Evolutionary conservation across 2,888 invertebrate genomes (phyloP).

Genomic region (Deilephila elpenor): DNA sequence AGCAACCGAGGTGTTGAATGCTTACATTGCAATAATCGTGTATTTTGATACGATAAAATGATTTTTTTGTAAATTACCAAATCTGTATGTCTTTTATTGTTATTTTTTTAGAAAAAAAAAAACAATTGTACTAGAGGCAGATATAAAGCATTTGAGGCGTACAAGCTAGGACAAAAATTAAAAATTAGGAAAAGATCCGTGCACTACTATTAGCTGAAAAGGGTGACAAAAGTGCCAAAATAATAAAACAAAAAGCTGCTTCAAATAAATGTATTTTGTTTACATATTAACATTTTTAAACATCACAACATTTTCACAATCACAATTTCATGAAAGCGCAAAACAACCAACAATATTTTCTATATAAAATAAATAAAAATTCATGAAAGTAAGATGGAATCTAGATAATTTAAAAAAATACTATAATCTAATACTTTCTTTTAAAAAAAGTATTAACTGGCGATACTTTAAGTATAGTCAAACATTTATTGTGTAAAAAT

Average conservation of each 20-base stretch:
- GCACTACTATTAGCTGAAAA: slow-evolving; percentile 32
- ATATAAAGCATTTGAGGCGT: slow-evolving; percentile 29
- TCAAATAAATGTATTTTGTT: slow-evolving; percentile 74
- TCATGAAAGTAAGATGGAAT: not conserved
- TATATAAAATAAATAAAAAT: not conserved
- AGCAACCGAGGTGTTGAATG: no score
- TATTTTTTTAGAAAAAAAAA: not conserved
- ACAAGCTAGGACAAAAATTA: slow-evolving; percentile 39
- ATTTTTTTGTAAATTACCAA: no score
- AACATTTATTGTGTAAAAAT: no score
- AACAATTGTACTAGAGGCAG: not conserved
- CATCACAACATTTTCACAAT: slow-evolving; percentile 33
- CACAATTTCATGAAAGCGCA: slow-evolving; percentile 51
- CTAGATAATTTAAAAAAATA: not conserved
- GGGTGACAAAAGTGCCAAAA: slow-evolving; percentile 52
- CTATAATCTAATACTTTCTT: no score
- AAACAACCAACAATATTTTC: slow-evolving; percentile 40
- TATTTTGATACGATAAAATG: no score
- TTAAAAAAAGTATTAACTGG: no score
- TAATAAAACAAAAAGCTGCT: slow-evolving; percentile 73
- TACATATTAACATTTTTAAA: slow-evolving; percentile 35
- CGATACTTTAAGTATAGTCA: no score
- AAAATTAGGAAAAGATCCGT: slow-evolving; percentile 39
- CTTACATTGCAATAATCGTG: no score
- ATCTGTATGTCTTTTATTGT: not conserved